Evolutionary conservation across 2,888 invertebrate species (phyloP), one percentile per base, ranked within the genome.

Genomic region (Sinelater perroti): DNA sequence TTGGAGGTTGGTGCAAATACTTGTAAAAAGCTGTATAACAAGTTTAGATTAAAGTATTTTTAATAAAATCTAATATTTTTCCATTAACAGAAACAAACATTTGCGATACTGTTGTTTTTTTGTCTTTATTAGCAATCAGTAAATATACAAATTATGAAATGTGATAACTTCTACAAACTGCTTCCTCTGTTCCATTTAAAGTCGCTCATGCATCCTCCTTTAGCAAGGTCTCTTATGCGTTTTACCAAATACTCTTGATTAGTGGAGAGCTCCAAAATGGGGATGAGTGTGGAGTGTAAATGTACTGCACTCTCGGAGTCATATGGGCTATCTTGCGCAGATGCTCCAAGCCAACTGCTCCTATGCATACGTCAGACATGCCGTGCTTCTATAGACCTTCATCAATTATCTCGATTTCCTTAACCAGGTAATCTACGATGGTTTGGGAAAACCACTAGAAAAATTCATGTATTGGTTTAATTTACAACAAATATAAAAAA

Each of bases 141-240:
- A n/a, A n/a, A n/a, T n/a, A n/a, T n/a, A n/a, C n/a, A n/a, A n/a
- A n/a, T n/a, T n/a, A n/a, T n/a, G n/a, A n/a, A n/a, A n/a, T n/a
- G n/a, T n/a, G n/a, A n/a, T n/a, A n/a, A n/a, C n/a, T n/a, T n/a
- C n/a, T n/a, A n/a, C n/a, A 85, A 84, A 18, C 80, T 80, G 31
- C 90, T 89, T 36, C 95, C 95, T 54, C 88, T 85, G 78, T 90
- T 88, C 95, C 96, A 96, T 63, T 87, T 87, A 79, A 90, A 97
- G 68, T 89, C 90, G 70, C 92, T 90, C 81, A 96, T 89, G 72
- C 93, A 93, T 6, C 94, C 92, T 60, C 93, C 94, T 72, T 84
- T 85, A 0, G 90, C 85, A 61, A 96, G 81, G 69, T 91, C 90
- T 71, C 84, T 83, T 24, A 95, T 87, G 66, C 96, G 82, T 61